Conservation (phyloP, 2,888 invertebrate genomes). For the Tenthredo mesomela region DNA sequence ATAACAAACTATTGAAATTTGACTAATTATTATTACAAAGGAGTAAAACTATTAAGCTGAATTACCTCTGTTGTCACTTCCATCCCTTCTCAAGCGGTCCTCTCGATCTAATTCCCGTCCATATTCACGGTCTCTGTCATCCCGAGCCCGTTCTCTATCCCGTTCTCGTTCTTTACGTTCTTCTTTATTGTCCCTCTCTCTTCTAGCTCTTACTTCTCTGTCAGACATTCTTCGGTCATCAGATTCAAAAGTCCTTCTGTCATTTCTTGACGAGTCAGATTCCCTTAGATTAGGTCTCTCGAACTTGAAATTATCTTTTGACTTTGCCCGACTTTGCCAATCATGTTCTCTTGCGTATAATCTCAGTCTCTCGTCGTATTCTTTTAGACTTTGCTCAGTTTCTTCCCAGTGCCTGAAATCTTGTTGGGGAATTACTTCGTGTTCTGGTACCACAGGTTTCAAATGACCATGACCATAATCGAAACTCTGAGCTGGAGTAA, state of each 20-base stretch:
- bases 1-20: neutral
- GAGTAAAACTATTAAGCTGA: slow-evolving; percentile 32
- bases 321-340: slow-evolving; percentile 25
- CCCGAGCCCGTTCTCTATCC: slow-evolving; percentile 59
- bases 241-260: slow-evolving; percentile 59
- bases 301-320: slow-evolving; percentile 5
- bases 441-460: slow-evolving; percentile 69
- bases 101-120: slow-evolving; percentile 57
- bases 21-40: neutral
- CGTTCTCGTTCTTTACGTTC: slow-evolving; percentile 61
- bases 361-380: slow-evolving; percentile 71
- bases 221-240: slow-evolving; percentile 60
- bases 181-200: slow-evolving; percentile 59
- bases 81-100: slow-evolving; percentile 58
- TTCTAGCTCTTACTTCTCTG: slow-evolving; percentile 64
- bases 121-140: slow-evolving; percentile 57
- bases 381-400: slow-evolving; percentile 71
- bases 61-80: slow-evolving; percentile 64
- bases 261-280: slow-evolving; percentile 55
- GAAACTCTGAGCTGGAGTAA: slow-evolving; percentile 67
- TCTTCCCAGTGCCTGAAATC: slow-evolving; percentile 75
- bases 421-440: slow-evolving; percentile 63
- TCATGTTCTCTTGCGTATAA: slow-evolving; percentile 58
- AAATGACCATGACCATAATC: slow-evolving; percentile 74
- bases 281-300: slow-evolving; percentile 56